Base-by-base conservation (phyloP, 2,797 vertebrate genomes). In the Gymnocypris eckloni region DNA sequence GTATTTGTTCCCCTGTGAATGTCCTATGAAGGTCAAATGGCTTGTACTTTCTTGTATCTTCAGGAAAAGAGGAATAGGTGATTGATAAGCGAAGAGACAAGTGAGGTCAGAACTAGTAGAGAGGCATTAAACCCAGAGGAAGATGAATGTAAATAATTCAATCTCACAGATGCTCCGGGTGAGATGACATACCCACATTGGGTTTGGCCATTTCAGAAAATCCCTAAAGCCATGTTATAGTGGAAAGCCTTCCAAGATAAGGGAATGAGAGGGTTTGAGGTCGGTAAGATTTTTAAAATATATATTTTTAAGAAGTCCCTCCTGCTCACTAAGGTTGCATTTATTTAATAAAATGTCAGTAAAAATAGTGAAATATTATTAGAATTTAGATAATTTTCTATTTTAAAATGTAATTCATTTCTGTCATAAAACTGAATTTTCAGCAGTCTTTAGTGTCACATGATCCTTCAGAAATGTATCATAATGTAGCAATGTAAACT, bases 61-160 rank as follows among this genome's bases (percentile, higher is more conserved):
- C 59, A 33, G 2, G 28, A 15, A 41, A 70, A 79, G 37, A 41
- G 33, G 64, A 56, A 37, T 64, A 52, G 54, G 22, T 28, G 77
- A 70, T 41, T 45, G 69, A 80, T 50, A 52, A 52, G 64, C 64
- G 9, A 64, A 18, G 37, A 70, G 56, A 83, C 52, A 78, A 79
- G 43, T 28, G 28, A 79, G 43, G 73, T 81, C 78, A 83, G 66
- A 81, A 70, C 72, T 56, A 59, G 13, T 22, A 37, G 67, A 18
- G 52, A 41, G 10, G 10, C 22, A 25, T 80, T 28, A 80, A 52
- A 28, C 25, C 25, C 20, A 78, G 72, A 83, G 20, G 48, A 75
- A 73, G 85, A 71, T 37, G 22, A 56, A 71, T 16, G 79, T 81
- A 66, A 87, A 87, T 85, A 66, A 88, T 88, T 86, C 15, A 88